Conservation (phyloP, 1,140 invertebrate species). For the Scaptomyza pallida region DNA sequence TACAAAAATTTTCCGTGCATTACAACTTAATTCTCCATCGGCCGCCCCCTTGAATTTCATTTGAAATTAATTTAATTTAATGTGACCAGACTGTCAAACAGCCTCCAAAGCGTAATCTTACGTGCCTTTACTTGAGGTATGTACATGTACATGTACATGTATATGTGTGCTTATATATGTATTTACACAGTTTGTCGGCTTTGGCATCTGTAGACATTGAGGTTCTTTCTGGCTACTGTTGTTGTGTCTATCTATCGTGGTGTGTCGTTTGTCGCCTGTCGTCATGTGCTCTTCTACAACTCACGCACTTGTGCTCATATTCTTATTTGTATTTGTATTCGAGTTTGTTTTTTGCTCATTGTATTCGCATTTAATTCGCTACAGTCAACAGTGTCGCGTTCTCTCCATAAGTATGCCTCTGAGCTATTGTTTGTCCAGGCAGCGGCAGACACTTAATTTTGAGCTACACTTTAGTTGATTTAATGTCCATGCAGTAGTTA, state of each 20-base stretch:
- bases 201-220: conserved; percentile 11
- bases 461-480: conserved; percentile 20
- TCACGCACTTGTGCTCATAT: background rate
- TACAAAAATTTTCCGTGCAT: too few relatives aligned
- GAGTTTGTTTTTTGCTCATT: background rate
- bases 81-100: conserved; percentile 40
- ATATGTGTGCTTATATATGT: conserved; percentile 21
- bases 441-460: background rate
- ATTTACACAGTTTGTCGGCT: conserved; percentile 64
- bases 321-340: conserved; percentile 1
- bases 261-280: background rate
- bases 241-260: too few relatives aligned
- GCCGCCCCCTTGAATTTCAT: background rate
- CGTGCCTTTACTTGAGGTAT: conserved; percentile 25
- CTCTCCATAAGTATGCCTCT: conserved; percentile 3
- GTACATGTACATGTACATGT: too few relatives aligned
- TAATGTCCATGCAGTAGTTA: conserved; percentile 60
- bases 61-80: conserved; percentile 67
- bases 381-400: conserved; percentile 15
- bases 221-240: conserved; percentile 37
- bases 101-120: conserved; percentile 34
- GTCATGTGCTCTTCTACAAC: too few relatives aligned
- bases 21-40: too few relatives aligned
- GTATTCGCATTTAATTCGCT: conserved; percentile 40
- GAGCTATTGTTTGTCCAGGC: background rate